A percentile compares a stretch with the other conserved stretches of the same genome.
These are phyloP conservation scores for Tetramorium alpestre DNA, from an alignment of 1,140 invertebrate species.

Conservation along the genomic window DNA sequence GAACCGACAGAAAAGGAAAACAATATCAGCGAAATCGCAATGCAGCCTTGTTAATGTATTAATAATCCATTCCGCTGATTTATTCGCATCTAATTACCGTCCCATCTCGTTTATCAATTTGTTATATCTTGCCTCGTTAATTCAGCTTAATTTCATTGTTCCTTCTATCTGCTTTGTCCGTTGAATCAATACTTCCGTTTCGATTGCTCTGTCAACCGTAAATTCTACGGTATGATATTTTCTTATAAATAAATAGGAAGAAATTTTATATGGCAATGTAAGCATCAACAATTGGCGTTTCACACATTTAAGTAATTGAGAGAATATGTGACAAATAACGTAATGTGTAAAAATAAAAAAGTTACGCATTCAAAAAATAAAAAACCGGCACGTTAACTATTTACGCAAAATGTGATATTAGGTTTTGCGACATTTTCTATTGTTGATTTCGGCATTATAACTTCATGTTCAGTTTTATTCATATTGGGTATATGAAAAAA, in stretches of 20 bases:
- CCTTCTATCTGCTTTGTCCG: background rate
- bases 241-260: background rate
- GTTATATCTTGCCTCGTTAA: background rate
- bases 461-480: background rate
- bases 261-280: background rate
- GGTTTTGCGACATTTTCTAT: background rate
- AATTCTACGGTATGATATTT: background rate
- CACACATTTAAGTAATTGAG: background rate
- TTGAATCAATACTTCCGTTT: background rate
- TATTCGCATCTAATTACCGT: background rate
- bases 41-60: background rate
- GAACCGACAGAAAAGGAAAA: background rate
- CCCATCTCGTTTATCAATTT: slow-evolving; percentile 9
- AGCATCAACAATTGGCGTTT: background rate
- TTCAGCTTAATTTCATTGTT: background rate
- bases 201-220: slow-evolving; percentile 9
- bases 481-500: background rate
- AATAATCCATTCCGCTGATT: background rate
- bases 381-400: no score
- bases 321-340: background rate
- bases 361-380: background rate
- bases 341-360: background rate
- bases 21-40: background rate
- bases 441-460: background rate
- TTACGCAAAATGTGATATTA: background rate